Base-by-base conservation (phyloP, 2,888 invertebrate genomes). In the Phengaris arion region DNA sequence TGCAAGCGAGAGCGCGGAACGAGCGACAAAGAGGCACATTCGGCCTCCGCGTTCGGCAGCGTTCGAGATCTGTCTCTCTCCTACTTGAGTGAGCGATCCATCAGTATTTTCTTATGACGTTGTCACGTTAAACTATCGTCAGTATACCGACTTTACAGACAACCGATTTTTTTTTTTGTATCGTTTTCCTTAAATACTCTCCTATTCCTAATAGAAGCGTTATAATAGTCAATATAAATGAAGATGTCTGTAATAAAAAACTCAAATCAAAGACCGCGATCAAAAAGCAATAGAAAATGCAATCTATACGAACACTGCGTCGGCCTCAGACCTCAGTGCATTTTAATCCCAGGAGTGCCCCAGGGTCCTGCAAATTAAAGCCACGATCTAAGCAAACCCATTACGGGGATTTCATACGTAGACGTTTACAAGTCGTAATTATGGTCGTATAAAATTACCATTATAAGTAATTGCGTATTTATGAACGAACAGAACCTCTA, bases 401-500 rank as follows among this genome's bases (percentile, higher is more conserved):
- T 72, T 72, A 72, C 35, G 12, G 54, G 72, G 52, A 72, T 54
- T 72, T 72, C 72, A 72, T 72, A 52, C 54, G 72, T 8, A 72
- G 72, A 72, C 72, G 52, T 72, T 72, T 72, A 72, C 72, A 72
- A 72, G 72, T 52, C 22, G 54, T 72, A 72, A 72, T 72, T 72
- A 72, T 72, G 72, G 72, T 54, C 35, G 35, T 72, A 72, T 72
- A 35, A 72, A 72, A 72, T 72, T 72, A 72, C 72, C 54, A 72
- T 72, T 72, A 72, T 22, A 72, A 72, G 72, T 75, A 54, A 75
- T 68, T 69, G 68, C 68, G 55, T 75, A 54, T 54, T 68, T 68
- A 55, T 75, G 55, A 68, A 52, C 45, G 68, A 70, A 73, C 75
- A 86, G 87, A 82, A 86, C 80, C 86, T 86, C 86, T 87, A 84